Evolutionary conservation across 2,797 vertebrate genomes (phyloP), one percentile per base, ranked within the genome.

Genomic region (Acipenser transmontanus): DNA sequence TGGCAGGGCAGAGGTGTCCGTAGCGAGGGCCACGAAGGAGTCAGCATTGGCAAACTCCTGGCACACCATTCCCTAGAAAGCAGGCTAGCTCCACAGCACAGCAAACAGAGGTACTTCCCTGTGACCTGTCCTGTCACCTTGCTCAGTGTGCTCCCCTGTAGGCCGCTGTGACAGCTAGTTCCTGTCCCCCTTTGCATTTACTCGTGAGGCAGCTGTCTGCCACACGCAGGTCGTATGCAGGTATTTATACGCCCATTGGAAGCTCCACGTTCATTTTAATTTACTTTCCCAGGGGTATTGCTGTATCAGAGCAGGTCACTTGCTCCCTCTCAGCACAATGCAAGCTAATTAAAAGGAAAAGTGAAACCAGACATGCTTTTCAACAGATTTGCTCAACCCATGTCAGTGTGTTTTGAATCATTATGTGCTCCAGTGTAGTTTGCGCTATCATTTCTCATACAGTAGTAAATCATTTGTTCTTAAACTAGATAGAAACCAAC

Each of bases 191-290:
- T 73, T 80, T 87, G 88, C 88, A 88, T 90, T 84, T 82, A 80
- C 82, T 81, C 81, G 82, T 84, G 82, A 82, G 78, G 64, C 77
- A 72, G 69, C 77, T 83, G 74, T 59, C 52, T 76, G 78, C 76
- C 81, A 70, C 74, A 72, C 69, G 70, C 83, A 82, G 76, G 81
- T 88, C 82, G 83, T 89, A 87, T 93, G 90, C 94, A 91, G 89
- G 92, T 90, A 95, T 96, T 99, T 98, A 98, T 98, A 94, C 81
- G 47, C 82, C 82, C 78, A 59, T 63, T 66, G 14, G 84, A 86
- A 88, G 85, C 86, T 81, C 82, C 87, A 92, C 83, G 89, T 92
- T 82, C 88, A 92, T 93, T 80, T 92, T 91, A 91, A 93, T 91
- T 81, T 72, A 69, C 78, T 82, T 85, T 87, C 86, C 83, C 85